Evolutionary conservation across 2,113 vertebrate genomes (phyloP), one percentile per base, ranked within the genome.

Genomic region (Anoplopoma fimbria): DNA sequence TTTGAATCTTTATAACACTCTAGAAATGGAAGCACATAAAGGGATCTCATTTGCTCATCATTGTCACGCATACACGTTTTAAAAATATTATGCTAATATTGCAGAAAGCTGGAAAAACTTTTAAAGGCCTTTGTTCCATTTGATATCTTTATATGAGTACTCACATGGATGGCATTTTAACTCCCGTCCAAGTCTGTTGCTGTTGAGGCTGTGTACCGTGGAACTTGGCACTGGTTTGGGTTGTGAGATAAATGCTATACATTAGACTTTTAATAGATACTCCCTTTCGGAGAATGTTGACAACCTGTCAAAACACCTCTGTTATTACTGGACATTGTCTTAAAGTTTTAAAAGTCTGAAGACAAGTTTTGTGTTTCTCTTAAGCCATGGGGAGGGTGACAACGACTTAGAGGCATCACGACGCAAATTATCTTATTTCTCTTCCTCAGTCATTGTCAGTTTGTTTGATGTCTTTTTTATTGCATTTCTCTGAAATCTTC

Each of bases 241-340:
- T 61, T 51, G 71, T 81, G 73, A 86, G 67, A 79, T 76, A 80
- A 89, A 84, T 76, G 79, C 65, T 68, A 88, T 73, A 84, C 79
- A 34, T 75, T 63, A 31, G 68, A 84, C 68, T 89, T 85, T 84
- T 87, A 93, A 92, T 89, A 93, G 87, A 80, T 79, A 63, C 73
- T 90, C 87, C 87, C 88, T 77, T 34, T 69, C 76, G 79, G 84
- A 73, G 61, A 70, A 77, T 85, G 83, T 49, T 89, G 85, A 93
- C 87, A 91, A 85, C 79, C 73, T 90, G 87, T 93, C 87, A 91
- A 83, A 90, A 87, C 83, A 87, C 64, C 79, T 83, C 69, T 64
- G 60, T 69, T 85, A 53, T 79, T 90, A 77, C 79, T 87, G 78
- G 86, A 86, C 77, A 88, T 61, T 78, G 62, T 63, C 60, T 45